Evolutionary conservation across 2,113 vertebrate species (phyloP).

Genomic region (Ovis canadensis): DNA sequence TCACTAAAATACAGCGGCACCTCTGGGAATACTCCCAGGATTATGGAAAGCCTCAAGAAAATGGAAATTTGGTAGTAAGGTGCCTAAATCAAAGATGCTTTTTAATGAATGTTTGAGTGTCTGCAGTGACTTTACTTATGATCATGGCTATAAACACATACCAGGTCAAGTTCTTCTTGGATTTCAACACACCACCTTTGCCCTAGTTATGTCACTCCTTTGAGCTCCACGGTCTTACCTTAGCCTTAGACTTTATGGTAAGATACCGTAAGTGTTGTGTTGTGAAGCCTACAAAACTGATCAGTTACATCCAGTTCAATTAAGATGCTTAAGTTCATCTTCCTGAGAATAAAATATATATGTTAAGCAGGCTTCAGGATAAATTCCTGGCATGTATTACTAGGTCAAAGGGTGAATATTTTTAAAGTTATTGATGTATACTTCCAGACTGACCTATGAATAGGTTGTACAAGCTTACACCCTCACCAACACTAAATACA

Average conservation of each 20-base stretch:
- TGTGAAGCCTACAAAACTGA: neutral
- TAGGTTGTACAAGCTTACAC: neutral
- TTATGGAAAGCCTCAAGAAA: neutral
- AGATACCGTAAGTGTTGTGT: neutral
- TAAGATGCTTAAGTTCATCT: neutral
- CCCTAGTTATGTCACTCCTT: neutral
- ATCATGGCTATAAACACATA: neutral
- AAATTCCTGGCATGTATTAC: neutral
- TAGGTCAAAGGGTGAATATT: conserved; percentile 35
- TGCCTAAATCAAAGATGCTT: neutral
- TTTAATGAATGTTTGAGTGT: neutral
- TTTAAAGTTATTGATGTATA: neutral
- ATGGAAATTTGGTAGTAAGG: neutral
- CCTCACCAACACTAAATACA: neutral
- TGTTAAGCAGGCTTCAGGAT: neutral
- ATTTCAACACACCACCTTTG: neutral
- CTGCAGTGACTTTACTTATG: neutral
- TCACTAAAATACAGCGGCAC: neutral
- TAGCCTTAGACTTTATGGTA: neutral
- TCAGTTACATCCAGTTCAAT: neutral
- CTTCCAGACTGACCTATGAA: neutral
- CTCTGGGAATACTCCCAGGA: neutral
- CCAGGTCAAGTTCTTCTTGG: neutral
- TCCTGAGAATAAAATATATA: neutral
- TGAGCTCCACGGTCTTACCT: neutral